phyloP scores from a whole-genome alignment of 2,888 invertebrate genomes.

The Caenorhabditis sp. region DNA sequence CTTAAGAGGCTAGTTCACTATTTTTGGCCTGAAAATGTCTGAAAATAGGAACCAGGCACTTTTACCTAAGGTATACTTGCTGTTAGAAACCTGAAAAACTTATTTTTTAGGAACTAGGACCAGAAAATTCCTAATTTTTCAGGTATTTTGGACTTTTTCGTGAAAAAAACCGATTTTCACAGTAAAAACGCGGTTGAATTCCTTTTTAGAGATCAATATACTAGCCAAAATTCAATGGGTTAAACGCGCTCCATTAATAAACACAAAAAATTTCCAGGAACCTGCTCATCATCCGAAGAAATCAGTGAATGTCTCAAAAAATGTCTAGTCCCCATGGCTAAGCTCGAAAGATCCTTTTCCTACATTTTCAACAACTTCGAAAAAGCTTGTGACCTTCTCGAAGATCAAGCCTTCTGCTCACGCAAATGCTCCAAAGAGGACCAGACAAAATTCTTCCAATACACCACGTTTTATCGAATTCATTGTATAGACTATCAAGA shows the following conservation, averaged over 20 bases:
- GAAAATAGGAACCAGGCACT: no score
- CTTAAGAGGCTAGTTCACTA: no score
- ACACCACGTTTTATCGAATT: conserved; percentile 54
- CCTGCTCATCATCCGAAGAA: conserved; percentile 9
- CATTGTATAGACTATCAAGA: conserved; percentile 57
- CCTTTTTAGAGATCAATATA: not conserved
- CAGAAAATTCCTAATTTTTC: no score
- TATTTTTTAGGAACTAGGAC: no score
- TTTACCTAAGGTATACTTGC: no score
- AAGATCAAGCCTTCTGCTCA: conserved; percentile 46
- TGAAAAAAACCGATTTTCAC: no score
- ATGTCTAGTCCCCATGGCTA: conserved; percentile 62
- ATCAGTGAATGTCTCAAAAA: conserved; percentile 58
- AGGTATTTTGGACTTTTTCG: no score
- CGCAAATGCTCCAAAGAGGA: conserved; percentile 49
- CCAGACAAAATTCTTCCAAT: conserved; percentile 52
- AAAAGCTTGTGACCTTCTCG: conserved; percentile 53
- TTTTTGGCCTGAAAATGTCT: no score
- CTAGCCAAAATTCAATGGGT: not conserved
- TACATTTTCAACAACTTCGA: conserved; percentile 67
- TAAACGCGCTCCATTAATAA: not conserved
- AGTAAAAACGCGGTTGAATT: no score
- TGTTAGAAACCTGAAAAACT: no score
- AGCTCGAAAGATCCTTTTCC: conserved; percentile 61
- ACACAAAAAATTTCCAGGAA: not conserved